Base-by-base conservation (phyloP, 2,797 vertebrate genomes). In the Dromococcyx pavoninus region DNA sequence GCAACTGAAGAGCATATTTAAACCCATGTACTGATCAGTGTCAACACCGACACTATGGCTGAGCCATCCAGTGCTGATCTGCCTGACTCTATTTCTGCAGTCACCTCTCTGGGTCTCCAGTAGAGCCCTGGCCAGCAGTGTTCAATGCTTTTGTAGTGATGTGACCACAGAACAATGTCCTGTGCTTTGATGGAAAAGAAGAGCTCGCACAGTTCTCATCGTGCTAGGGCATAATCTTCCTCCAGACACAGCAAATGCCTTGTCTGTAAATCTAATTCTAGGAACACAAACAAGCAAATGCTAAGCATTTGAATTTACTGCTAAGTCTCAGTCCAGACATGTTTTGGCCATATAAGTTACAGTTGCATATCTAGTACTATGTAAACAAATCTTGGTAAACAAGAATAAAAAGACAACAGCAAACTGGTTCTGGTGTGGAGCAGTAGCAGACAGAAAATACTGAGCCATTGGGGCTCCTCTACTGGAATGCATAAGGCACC, bases 351-450 rank as follows among this genome's bases (percentile, higher is more conserved):
- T 32, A 2, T 10, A 64, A 61, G 7, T 57, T 88, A 43, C 44
- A 24, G 57, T 77, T 51, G 67, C 54, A 28, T 46, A 53, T 57
- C 35, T 56, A 57, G 28, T 30, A 6, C n/a, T 65, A 32, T 9
- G 39, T 72, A 88, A 81, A n/a, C 44, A 93, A 67, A 53, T 58
- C 32, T 43, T 50, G n/a, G 23, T 62, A 67, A 48, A 67, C 35
- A 32, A 13, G 44, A 44, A 24, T 66, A 65, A 88, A 95, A 86
- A 57, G n/a, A 44, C 35, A 56, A 53, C 69, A 43, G 14, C 7
- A 88, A 70, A 70, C 0, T 0, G 1, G 7, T 25, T 77, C 35
- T 60, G 41, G 28, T 23, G 6, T 5, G 23, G 15, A 61, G 33
- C 46, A 65, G 62, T 60, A 91, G 43, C 32, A 50, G 22, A 30